Evolutionary conservation across 2,113 vertebrate genomes (phyloP), one percentile per base, ranked within the genome.

Genomic region (Chlamydotis undulata): DNA sequence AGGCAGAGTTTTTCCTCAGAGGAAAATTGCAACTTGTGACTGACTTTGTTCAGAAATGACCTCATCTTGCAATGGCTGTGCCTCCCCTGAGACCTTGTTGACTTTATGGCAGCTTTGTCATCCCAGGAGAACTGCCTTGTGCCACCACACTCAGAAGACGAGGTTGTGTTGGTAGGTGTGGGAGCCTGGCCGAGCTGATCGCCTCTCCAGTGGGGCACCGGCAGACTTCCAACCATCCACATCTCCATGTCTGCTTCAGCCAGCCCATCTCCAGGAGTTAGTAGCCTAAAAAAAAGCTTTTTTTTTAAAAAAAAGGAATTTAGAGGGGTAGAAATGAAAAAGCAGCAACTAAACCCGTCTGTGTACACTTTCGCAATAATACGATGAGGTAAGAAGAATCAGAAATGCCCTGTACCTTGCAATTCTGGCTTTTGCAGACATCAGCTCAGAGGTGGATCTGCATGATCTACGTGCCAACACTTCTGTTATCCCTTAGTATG

Each of bases 191-290:
- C 47, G 65, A 19, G 18, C 28, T 1, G 0, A 4, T n/a, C 0
- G 0, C 5, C 5, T 7, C 5, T 63, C 28, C 0, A 0, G 8
- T 0, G 1, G 31, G 45, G 37, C 10, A 21, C 39, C 0, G 3
- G 22, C 29, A 55, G 65, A 13, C 23, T 19, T 73, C 14, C 2
- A 3, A 56, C 29, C 16, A 25, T 17, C 49, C 24, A 26, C 2
- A 0, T 39, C 39, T 63, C 45, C 23, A 5, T 14, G 53, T 5
- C 26, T 31, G 50, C 71, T 68, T 29, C 12, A 43, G 39, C n/a
- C 21, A 50, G 19, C n/a, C 49, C 11, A 9, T 50, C 33, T 52
- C 43, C 23, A 39, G 26, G 25, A 55, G 9, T 18, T 5, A 43
- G 7, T 9, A 64, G 8, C 23, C 52, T 73, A 3, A 16, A 17